These are phyloP conservation scores for Pollenia labialis DNA, from an alignment of 2,888 invertebrate species.

Conservation along the genomic window DNA sequence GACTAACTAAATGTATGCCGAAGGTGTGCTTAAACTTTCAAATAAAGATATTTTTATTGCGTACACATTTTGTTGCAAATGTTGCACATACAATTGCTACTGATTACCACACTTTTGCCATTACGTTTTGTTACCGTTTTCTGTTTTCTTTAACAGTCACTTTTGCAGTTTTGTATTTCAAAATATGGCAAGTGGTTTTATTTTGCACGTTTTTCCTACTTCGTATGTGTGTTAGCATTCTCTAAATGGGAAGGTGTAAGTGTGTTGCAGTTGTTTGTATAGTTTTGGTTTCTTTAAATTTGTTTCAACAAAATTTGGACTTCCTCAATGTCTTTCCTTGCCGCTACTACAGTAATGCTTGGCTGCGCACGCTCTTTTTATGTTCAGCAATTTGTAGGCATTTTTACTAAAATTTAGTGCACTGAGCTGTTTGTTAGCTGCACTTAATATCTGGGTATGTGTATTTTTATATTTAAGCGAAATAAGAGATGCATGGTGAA, in stretches of 20 bases:
- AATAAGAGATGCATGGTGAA: constrained; percentile 54
- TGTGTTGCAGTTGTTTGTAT: constrained; percentile 1
- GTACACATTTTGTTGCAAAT: constrained; percentile 54
- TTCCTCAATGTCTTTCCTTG: constrained; percentile 60
- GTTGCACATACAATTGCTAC: constrained; percentile 56
- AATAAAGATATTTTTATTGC: constrained; percentile 16
- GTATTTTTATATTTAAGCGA: background rate
- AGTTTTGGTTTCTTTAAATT: background rate
- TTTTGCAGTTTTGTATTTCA: constrained; percentile 40
- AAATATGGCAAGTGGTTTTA: constrained; percentile 56
- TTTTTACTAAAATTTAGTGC: constrained; percentile 29
- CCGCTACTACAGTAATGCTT: constrained; percentile 37
- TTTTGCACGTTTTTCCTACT: constrained; percentile 64
- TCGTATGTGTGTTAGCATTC: constrained; percentile 53
- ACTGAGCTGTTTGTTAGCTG: constrained; percentile 26
- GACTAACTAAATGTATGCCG: background rate
- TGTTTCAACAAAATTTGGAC: constrained; percentile 36
- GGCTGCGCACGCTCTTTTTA: constrained; percentile 63
- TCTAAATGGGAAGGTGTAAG: constrained; percentile 11
- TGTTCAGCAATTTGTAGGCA: constrained; percentile 27
- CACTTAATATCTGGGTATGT: background rate
- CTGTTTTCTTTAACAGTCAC: constrained; percentile 28
- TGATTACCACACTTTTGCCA: constrained; percentile 66
- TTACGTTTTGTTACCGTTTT: constrained; percentile 56
- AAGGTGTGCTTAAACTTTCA: constrained; percentile 40